These are phyloP conservation scores for Lycaena phlaeas DNA, from an alignment of 2,888 invertebrate genomes.

Conservation along the genomic window DNA sequence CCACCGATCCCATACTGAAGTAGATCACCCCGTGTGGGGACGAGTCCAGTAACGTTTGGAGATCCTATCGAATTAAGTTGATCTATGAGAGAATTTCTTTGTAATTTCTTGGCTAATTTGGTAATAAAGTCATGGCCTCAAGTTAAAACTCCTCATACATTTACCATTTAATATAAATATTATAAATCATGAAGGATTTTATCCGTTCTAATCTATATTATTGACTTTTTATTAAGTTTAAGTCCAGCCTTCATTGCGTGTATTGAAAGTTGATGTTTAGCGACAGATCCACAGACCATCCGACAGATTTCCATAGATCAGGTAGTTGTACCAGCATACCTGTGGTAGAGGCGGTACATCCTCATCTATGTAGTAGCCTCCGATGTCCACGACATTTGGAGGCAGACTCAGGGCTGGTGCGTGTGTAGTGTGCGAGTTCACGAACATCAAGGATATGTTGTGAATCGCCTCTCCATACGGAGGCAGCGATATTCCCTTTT, in stretches of 20 bases:
- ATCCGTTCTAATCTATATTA: no score
- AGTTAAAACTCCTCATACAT: no score
- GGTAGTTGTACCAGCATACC: slow-evolving; percentile 26
- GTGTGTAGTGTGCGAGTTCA: neutral
- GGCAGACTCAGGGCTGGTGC: slow-evolving; percentile 5
- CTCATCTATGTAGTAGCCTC: slow-evolving; percentile 42
- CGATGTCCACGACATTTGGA: slow-evolving; percentile 28
- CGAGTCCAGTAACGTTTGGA: slow-evolving; percentile 39
- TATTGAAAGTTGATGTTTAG: no score
- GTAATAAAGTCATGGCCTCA: no score
- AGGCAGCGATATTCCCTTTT: neutral
- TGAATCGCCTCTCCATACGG: neutral
- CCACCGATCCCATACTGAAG: slow-evolving; percentile 51
- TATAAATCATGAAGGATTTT: no score
- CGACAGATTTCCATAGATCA: neutral
- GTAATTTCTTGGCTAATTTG: no score
- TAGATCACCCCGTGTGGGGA: slow-evolving; percentile 42
- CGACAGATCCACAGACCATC: no score
- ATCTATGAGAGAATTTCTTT: no score
- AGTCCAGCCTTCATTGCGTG: no score
- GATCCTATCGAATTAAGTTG: no score
- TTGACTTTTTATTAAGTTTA: no score
- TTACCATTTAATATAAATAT: no score
- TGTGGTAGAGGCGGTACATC: slow-evolving; percentile 33
- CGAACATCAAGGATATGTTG: slow-evolving; percentile 5